These are phyloP conservation scores for Capricornis sumatraensis DNA, from an alignment of 2,113 vertebrate species.

Conservation along the genomic window DNA sequence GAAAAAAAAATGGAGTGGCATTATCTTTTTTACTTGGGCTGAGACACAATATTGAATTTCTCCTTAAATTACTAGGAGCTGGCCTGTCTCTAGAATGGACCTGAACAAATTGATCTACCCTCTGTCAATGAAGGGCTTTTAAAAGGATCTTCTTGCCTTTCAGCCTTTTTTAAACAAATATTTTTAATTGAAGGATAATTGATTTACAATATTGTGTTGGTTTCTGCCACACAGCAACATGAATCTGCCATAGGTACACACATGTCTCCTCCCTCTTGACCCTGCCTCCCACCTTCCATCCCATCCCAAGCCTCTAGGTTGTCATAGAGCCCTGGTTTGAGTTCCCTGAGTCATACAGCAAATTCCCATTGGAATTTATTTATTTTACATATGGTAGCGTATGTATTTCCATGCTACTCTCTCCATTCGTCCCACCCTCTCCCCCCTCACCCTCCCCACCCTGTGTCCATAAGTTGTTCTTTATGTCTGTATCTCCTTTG, in stretches of 20 bases:
- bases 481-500: background rate
- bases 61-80: background rate
- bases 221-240: background rate
- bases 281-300: background rate
- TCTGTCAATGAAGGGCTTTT: background rate
- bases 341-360: background rate
- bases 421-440: background rate
- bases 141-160: background rate
- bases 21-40: background rate
- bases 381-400: background rate
- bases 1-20: background rate
- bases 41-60: background rate
- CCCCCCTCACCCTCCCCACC: rapidly evolving
- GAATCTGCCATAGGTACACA: background rate
- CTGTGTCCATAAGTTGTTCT: background rate
- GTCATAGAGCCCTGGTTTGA: background rate
- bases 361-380: background rate
- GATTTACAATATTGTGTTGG: background rate
- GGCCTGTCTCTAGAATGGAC: background rate
- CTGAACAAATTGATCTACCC: background rate
- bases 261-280: background rate
- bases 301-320: background rate
- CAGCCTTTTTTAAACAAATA: background rate
- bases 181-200: background rate
- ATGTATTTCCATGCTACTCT: background rate